Evolutionary conservation across 2,888 invertebrate species (phyloP).

Genomic region (Tipula lateralis): DNA sequence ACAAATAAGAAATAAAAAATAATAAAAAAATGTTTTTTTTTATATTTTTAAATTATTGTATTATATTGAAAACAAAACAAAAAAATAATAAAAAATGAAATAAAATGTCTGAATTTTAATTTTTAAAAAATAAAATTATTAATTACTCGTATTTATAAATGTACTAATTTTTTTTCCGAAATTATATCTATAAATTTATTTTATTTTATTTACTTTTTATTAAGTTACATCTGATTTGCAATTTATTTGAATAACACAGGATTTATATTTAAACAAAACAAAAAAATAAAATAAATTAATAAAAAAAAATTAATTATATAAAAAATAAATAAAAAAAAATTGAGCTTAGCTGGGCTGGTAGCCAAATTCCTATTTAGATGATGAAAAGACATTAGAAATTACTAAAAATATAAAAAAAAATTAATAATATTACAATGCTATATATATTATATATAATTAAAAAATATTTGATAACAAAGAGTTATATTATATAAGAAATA

Average conservation of each 20-base stretch:
- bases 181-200: conserved; percentile 11
- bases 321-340: conserved; percentile 20
- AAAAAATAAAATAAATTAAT: not conserved
- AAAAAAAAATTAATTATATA: not conserved
- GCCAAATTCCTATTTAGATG: conserved; percentile 30
- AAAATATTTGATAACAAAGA: conserved; percentile 28
- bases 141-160: not conserved
- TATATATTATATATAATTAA: not conserved
- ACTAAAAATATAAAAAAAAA: conserved; percentile 26
- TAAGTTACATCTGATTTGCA: not conserved
- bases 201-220: not conserved
- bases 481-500: conserved; percentile 2
- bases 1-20: not conserved
- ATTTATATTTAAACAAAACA: not conserved
- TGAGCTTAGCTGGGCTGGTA: conserved; percentile 30
- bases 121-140: not conserved
- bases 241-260: conserved; percentile 16
- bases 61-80: not conserved
- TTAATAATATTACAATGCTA: not conserved
- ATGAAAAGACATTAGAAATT: conserved; percentile 28
- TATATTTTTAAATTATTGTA: conserved; percentile 24
- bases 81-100: not conserved
- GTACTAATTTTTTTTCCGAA: not conserved
- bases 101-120: conserved; percentile 24
- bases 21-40: not conserved